Evolutionary conservation across 1,140 invertebrate genomes (phyloP), one percentile per base, ranked within the genome.

Genomic region (Drosophila auraria): DNA sequence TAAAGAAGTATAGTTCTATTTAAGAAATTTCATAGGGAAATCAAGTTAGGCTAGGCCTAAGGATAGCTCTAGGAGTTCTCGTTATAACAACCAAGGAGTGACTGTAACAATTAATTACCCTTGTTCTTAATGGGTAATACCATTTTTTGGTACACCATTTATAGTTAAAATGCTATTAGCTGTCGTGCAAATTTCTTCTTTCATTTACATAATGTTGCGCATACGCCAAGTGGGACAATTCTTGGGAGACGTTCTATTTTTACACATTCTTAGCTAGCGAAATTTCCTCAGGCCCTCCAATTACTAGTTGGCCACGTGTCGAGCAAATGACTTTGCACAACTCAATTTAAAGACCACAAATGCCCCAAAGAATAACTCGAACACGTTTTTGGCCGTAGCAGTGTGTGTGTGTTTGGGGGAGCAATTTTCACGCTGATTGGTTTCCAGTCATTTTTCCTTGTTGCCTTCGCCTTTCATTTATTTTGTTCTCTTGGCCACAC

Each of bases 371-470:
- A 59, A 64, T 77, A 77, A 77, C 59, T 71, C 49, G 40, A 45
- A 47, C 65, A 56, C 50, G 68, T 70, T 42, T 53, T 51, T 50
- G 61, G 42, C 36, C n/a, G 12, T 17, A 27, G 12, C 23, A 25
- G 23, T 20, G 20, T 64, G 20, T 14, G 62, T 44, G 61, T 45
- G 27, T 68, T 69, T 53, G 78, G 62, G 60, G 69, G 58, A 86
- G 76, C 84, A 87, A 89, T 87, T 87, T 89, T 84, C 82, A 87
- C 86, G 84, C 84, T 87, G 84, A 87, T 87, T 87, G 84, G 84
- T 84, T 87, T 83, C 62, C 63, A 89, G 80, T 89, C 72, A 89
- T 87, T 86, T 82, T 56, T 72, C 59, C 64, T 62, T 57, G 62
- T 62, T 72, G 53, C 49, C 49, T 53, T 61, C 56, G 66, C 65